These are phyloP conservation scores for Metopia argyrocephala DNA, from an alignment of 2,888 invertebrate species.

Conservation along the genomic window DNA sequence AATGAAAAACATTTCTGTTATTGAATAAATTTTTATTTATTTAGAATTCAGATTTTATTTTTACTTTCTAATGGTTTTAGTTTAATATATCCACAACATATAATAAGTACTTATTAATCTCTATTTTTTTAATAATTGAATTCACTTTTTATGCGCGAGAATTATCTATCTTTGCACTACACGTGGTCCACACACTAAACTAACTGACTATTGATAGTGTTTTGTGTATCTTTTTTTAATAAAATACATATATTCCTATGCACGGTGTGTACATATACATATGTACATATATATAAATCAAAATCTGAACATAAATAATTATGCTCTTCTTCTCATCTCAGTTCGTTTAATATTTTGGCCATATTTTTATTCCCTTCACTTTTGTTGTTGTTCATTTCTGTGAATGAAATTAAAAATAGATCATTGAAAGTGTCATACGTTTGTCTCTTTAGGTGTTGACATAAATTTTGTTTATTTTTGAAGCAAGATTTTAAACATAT, in stretches of 20 bases:
- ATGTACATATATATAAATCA: constrained; percentile 33
- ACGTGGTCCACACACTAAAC: constrained; percentile 42
- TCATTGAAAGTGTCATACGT: constrained; percentile 25
- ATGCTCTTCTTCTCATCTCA: not conserved
- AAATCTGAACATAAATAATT: constrained; percentile 38
- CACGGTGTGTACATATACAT: too few relatives aligned
- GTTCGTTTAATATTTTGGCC: not conserved
- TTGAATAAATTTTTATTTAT: too few relatives aligned
- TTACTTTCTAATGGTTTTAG: not conserved
- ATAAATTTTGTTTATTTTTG: constrained; percentile 21
- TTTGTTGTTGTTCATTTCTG: constrained; percentile 5
- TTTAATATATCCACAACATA: not conserved
- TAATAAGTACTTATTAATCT: not conserved
- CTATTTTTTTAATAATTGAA: not conserved
- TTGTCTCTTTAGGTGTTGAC: constrained; percentile 26
- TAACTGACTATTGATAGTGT: constrained; percentile 18
- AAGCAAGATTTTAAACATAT: not conserved
- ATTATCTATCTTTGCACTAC: constrained; percentile 30
- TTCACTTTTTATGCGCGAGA: constrained; percentile 5
- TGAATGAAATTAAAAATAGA: constrained; percentile 42
- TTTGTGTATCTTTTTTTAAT: constrained; percentile 5
- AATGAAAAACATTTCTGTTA: too few relatives aligned
- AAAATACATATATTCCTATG: not conserved
- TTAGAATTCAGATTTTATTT: too few relatives aligned
- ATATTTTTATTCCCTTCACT: not conserved